Base-by-base conservation (phyloP, 2,888 invertebrate genomes). In the Sesamia inferens region DNA sequence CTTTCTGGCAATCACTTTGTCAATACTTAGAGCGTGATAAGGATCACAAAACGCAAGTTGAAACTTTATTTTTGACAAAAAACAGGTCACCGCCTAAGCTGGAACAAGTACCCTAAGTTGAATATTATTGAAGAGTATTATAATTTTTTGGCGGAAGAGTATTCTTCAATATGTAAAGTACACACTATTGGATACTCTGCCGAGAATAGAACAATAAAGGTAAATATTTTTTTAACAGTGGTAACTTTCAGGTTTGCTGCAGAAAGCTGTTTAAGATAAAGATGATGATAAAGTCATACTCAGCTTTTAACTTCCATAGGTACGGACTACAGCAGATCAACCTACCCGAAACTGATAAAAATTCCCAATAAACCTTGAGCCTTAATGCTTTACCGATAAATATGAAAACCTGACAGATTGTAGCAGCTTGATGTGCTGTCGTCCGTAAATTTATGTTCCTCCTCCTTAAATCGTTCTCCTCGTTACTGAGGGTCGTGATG, bases 41-140 rank as follows among this genome's bases (percentile, higher is more conserved):
- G 16, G 16, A 63, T 51, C 22, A 70, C 64, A 24, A 2, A 64
- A 55, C n/a, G 54, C 44, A n/a, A 16, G 1, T 55, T 31, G 8
- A 39, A n/a, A 47, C 22, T 47, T 31, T 47, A 71, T 47, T 31
- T n/a, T 31, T 64, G 8, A 48, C 22, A 54, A 19, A 31, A 71
- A 39, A 11, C 84, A 92, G 92, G 92, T 63, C 91, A 92, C 79
- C 85, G 91, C 51, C 78, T 92, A 67, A 82, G 81, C 62, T 92
- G 89, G 88, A 81, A 85, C 0, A 79, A 84, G 24, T 92, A 86
- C 66, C 92, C 91, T n/a, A 83, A 88, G 14, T 68, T 88, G 55
- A 72, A 82, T 65, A 78, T 90, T 8, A 89, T 92, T 22, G 82
- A 91, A 10, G 91, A 92, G 72, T 92, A 88, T 76, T 85, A 88